Conservation (phyloP, 2,888 invertebrate genomes). For the Pteria penguin region DNA sequence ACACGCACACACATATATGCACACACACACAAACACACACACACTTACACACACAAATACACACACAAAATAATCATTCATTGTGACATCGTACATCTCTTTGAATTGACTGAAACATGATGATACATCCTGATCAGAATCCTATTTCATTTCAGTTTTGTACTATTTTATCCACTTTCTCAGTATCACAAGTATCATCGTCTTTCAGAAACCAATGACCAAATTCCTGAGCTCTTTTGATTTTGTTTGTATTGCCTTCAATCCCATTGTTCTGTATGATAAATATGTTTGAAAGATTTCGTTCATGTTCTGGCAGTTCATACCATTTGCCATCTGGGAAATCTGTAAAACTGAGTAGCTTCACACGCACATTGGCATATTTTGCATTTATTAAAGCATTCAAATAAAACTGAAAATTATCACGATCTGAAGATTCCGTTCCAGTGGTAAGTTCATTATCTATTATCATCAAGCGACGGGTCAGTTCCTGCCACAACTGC, state of each 20-base stretch:
- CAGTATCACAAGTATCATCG: constrained; percentile 38
- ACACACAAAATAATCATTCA: too few species aligned
- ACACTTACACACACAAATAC: too few species aligned
- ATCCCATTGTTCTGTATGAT: constrained; percentile 69
- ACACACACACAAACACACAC: too few species aligned
- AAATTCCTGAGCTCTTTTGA: constrained; percentile 60
- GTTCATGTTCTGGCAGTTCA: constrained; percentile 36
- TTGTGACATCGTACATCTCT: too few species aligned
- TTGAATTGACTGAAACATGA: too few species aligned
- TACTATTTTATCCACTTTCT: constrained; percentile 10
- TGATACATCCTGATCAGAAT: too few species aligned
- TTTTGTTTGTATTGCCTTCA: constrained; percentile 58
- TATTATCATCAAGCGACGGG: constrained; percentile 48
- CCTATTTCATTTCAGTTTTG: too few species aligned
- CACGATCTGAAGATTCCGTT: constrained; percentile 51
- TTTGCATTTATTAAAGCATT: constrained; percentile 49
- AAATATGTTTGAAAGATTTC: constrained; percentile 46
- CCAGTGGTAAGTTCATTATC: constrained; percentile 40
- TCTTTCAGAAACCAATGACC: constrained; percentile 67
- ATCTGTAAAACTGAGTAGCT: constrained; percentile 48
- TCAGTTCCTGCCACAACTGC: constrained; percentile 55
- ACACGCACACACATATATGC: too few species aligned
- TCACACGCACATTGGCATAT: constrained; percentile 48
- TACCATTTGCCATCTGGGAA: constrained; percentile 70
- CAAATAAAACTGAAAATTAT: constrained; percentile 64